These are phyloP conservation scores for Conchocele bisecta DNA, from an alignment of 2,888 invertebrate genomes.

Conservation along the genomic window DNA sequence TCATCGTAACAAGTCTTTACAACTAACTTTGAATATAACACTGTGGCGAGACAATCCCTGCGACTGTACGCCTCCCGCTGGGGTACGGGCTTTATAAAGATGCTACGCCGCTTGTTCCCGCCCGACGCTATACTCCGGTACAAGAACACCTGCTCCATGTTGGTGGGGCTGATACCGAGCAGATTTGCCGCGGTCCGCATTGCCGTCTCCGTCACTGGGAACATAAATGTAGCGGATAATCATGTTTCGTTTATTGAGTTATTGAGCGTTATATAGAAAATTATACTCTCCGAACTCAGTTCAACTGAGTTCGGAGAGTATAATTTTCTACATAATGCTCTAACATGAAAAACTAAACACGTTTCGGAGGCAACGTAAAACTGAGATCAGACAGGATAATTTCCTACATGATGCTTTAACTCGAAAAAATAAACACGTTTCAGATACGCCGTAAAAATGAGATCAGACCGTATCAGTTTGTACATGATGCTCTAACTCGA, in stretches of 20 bases:
- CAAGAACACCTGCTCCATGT: constrained; percentile 68
- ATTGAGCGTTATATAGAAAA: neutral
- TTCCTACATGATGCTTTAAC: no score
- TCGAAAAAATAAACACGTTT: no score
- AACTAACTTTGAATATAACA: constrained; percentile 78
- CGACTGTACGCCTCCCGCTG: constrained; percentile 67
- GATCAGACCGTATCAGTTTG: no score
- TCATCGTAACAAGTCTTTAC: no score
- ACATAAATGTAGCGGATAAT: neutral
- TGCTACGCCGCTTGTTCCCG: constrained; percentile 62
- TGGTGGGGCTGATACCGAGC: constrained; percentile 63
- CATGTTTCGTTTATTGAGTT: neutral
- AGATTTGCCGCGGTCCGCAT: constrained; percentile 52
- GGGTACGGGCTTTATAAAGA: constrained; percentile 76
- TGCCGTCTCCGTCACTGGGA: constrained; percentile 35
- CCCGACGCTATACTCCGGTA: constrained; percentile 72
- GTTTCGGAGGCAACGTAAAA: no score
- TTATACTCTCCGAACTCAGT: no score
- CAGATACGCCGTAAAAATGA: no score
- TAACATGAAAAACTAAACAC: no score
- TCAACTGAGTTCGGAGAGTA: no score
- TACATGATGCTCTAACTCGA: no score
- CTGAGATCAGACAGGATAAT: no score
- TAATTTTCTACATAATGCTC: neutral
- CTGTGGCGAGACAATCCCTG: constrained; percentile 75